These are phyloP conservation scores for Dasyornis broadbenti DNA, from an alignment of 2,113 vertebrate genomes.

Conservation along the genomic window DNA sequence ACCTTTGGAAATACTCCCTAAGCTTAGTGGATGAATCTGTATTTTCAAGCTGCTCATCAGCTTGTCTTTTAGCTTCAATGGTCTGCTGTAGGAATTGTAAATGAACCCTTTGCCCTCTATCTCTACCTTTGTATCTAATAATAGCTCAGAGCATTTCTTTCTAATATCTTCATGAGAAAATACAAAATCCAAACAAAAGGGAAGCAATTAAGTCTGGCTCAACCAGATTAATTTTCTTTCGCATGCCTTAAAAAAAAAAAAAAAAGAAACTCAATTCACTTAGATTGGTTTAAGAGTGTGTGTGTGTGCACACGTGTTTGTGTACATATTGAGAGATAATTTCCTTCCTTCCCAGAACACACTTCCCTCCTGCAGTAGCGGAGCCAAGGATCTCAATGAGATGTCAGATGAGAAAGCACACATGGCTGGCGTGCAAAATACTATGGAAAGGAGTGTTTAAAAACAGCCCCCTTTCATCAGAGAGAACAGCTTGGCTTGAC, in stretches of 20 bases:
- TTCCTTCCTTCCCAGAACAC: slow-evolving; percentile 15
- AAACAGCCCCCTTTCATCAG: slow-evolving; percentile 40
- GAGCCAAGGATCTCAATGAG: slow-evolving; percentile 38
- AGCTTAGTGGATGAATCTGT: not conserved
- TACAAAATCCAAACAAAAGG: not conserved
- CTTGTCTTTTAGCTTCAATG: not conserved
- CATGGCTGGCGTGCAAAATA: slow-evolving; percentile 31
- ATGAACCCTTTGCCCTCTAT: slow-evolving; percentile 11
- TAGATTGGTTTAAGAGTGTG: not conserved
- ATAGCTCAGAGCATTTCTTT: not conserved
- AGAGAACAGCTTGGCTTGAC: slow-evolving; percentile 56
- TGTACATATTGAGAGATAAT: slow-evolving; percentile 7
- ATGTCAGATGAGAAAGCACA: slow-evolving; percentile 51
- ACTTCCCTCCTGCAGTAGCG: not conserved
- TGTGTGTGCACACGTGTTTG: not conserved
- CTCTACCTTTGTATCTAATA: slow-evolving; percentile 13
- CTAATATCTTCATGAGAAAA: not conserved
- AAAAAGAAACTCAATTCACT: not conserved
- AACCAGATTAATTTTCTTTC: not conserved
- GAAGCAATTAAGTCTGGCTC: slow-evolving; percentile 4
- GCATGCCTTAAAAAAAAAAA: not conserved
- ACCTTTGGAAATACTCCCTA: not conserved
- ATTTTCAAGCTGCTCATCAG: not conserved
- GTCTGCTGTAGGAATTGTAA: slow-evolving; percentile 12
- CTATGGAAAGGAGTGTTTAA: slow-evolving; percentile 34